Evolutionary conservation across 2,113 vertebrate species (phyloP), one percentile per base, ranked within the genome.

Genomic region (Scopus umbretta): DNA sequence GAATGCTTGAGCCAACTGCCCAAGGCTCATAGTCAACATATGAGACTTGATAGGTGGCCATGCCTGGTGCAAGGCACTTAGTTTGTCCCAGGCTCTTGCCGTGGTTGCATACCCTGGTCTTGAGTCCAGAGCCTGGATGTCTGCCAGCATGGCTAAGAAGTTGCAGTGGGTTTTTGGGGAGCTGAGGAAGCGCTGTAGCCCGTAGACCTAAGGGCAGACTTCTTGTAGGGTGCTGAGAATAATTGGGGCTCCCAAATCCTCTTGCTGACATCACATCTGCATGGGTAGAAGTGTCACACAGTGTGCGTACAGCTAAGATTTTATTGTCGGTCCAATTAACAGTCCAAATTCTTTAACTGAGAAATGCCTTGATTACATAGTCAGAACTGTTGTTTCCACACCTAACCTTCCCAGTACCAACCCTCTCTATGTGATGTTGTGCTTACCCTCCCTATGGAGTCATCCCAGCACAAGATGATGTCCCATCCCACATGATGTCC

Each of bases 351-450:
- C 7, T 52, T 70, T 36, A 63, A 7, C 2, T 62, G 55, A 81
- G 63, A 23, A 30, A 90, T 53, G 3, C 7, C 65, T 63, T 27
- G n/a, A 18, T 50, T 67, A 5, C 5, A 1, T 1, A 18, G 8
- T 23, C 7, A 62, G 36, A 34, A 26, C 23, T 25, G 26, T 15
- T 22, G 20, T 16, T 32, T 16, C 52, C 13, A 21, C 11, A 12
- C 14, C 10, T 32, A 56, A 6, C 8, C 11, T 61, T 93, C 40
- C 23, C 16, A 16, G 6, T 4, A 16, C 11, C 30, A 34, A 2
- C 1, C 1, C 25, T 21, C 6, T 7, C 52, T 2, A 1, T 0
- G 2, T 16, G 34, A 25, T 29, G 5, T 0, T 76, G 23, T 56
- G 18, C 18, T 45, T 12, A 19, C 13, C 21, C 8, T 71, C 5